These are phyloP conservation scores for Dendrocincla fuliginosa DNA, from an alignment of 2,797 vertebrate species.

Conservation along the genomic window DNA sequence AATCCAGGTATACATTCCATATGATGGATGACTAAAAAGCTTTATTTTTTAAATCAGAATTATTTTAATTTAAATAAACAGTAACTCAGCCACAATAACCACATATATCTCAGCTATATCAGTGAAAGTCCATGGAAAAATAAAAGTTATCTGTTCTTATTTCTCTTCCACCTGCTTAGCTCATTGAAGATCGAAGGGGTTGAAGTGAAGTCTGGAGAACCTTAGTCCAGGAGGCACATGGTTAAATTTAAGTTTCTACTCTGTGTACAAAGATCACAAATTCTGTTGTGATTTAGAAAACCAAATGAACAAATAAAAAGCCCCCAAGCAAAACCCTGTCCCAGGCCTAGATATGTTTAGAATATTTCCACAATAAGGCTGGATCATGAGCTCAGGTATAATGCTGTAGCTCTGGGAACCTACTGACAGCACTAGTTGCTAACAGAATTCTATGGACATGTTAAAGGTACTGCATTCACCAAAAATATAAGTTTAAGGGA, in stretches of 20 bases:
- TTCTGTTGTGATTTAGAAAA: fast-evolving
- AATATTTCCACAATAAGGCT: neutral
- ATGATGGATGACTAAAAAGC: neutral
- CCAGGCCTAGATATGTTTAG: neutral
- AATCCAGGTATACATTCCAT: neutral
- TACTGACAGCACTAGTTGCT: neutral
- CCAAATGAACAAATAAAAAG: too few species aligned
- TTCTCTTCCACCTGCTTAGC: neutral
- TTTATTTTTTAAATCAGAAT: neutral
- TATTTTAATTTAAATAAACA: neutral
- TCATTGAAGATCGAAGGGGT: neutral
- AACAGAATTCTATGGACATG: neutral
- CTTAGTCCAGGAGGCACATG: neutral
- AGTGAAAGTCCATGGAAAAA: neutral
- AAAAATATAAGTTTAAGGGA: neutral
- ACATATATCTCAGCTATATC: neutral
- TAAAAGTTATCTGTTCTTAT: neutral
- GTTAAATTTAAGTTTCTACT: neutral
- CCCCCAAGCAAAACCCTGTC: neutral
- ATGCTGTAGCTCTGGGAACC: neutral
- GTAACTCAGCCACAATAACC: neutral
- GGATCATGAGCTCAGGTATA: neutral
- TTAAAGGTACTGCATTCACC: neutral
- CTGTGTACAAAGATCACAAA: neutral
- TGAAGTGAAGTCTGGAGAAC: neutral